Conservation (phyloP, 2,888 invertebrate species). For the Cryptocheilus praepositus region DNA sequence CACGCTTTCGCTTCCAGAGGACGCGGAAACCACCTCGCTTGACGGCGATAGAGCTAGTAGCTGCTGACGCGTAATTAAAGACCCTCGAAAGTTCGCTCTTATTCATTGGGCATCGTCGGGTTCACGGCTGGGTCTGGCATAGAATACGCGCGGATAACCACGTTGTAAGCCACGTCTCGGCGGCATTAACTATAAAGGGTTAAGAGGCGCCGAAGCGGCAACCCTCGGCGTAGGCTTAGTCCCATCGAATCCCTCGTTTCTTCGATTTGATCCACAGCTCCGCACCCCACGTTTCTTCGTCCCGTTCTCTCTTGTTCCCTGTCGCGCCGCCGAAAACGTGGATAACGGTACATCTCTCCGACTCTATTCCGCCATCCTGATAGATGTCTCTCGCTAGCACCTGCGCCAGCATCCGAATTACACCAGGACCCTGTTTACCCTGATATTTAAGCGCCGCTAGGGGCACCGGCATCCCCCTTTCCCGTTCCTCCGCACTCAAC, state of each 20-base stretch:
- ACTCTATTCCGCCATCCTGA: conserved; percentile 66
- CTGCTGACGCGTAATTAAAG: too few species aligned
- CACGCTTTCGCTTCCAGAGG: too few species aligned
- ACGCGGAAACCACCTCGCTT: too few species aligned
- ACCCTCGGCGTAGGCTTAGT: conserved; percentile 44
- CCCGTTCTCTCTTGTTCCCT: conserved; percentile 11
- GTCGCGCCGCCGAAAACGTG: conserved; percentile 22
- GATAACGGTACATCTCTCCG: conserved; percentile 32
- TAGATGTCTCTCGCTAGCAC: conserved; percentile 70
- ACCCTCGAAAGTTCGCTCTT: too few species aligned
- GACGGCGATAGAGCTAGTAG: too few species aligned
- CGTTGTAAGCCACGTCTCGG: conserved; percentile 56
- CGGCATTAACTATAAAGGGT: conserved; percentile 58
- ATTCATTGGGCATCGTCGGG: conserved; percentile 28
- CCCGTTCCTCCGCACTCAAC: conserved; percentile 9
- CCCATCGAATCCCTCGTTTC: conserved; percentile 54
- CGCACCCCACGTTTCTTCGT: conserved; percentile 1
- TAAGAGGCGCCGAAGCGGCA: conserved; percentile 51
- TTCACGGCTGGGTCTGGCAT: conserved; percentile 14
- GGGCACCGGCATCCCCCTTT: conserved; percentile 7
- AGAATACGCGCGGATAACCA: too few species aligned
- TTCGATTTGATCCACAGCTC: conserved; percentile 50
- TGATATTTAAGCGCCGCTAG: conserved; percentile 52
- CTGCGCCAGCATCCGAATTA: conserved; percentile 70
- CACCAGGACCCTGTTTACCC: conserved; percentile 55